Evolutionary conservation across 2,797 vertebrate species (phyloP).

Genomic region (Bucorvus abyssinicus): DNA sequence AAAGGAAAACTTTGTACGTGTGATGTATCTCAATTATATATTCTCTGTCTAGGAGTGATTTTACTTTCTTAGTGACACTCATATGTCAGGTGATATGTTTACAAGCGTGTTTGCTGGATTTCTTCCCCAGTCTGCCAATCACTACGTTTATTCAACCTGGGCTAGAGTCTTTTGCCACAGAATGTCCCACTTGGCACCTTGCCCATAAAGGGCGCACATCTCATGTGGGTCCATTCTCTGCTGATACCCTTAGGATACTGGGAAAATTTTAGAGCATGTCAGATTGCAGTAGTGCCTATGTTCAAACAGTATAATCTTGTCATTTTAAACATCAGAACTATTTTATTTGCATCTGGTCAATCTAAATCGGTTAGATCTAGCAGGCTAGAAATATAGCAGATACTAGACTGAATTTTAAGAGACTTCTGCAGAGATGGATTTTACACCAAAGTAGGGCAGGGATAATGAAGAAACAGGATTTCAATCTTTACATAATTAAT

Average conservation of each 20-base stretch:
- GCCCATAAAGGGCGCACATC: fast-evolving
- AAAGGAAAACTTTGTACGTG: background rate
- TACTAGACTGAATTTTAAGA: background rate
- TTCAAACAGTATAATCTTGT: background rate
- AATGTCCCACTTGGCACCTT: background rate
- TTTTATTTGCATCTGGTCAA: background rate
- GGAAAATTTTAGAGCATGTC: background rate
- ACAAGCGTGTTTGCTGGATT: background rate
- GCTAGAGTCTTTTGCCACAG: background rate
- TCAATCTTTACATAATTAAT: background rate
- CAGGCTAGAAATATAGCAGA: background rate
- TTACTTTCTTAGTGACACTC: background rate
- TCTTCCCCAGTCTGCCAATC: background rate
- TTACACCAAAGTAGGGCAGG: background rate
- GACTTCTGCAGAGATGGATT: background rate
- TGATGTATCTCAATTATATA: background rate
- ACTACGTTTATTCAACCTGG: background rate
- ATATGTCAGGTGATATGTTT: background rate
- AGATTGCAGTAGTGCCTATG: background rate
- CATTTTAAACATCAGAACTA: background rate
- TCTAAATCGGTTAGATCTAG: background rate
- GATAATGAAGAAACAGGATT: background rate
- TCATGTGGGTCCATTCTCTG: background rate
- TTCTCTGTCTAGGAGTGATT: background rate
- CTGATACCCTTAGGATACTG: background rate